Percentiles rank a stretch among this genome's conserved stretches.
Conservation (phyloP, 2,797 vertebrate species). For the Buphagus erythrorhynchus region DNA sequence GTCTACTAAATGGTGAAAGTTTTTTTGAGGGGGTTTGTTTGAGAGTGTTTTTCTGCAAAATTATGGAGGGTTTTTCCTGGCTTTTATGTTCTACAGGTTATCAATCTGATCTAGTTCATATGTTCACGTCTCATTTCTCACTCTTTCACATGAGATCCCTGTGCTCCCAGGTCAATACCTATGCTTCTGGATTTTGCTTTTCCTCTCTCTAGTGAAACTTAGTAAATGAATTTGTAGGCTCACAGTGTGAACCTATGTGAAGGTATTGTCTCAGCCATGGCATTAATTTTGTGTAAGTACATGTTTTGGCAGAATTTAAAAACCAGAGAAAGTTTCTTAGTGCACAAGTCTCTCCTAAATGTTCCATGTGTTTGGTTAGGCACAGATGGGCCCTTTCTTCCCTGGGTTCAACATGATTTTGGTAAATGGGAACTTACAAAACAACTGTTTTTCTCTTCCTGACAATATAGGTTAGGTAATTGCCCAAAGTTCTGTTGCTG, state of each 20-base stretch:
- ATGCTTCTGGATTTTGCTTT: neutral
- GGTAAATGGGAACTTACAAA: neutral
- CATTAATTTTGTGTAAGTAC: neutral
- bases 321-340: neutral
- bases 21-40: neutral
- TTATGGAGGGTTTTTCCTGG: neutral
- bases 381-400: neutral
- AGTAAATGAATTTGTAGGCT: neutral
- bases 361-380: neutral
- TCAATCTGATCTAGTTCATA: neutral
- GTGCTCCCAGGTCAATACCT: neutral
- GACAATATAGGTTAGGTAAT: neutral
- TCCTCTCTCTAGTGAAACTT: neutral
- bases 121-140: neutral
- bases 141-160: neutral
- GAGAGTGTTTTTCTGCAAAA: neutral
- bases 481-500: neutral
- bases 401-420: neutral
- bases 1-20: neutral
- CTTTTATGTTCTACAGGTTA: neutral
- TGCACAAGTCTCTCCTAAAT: neutral
- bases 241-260: neutral
- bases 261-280: neutral
- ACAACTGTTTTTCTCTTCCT: neutral
- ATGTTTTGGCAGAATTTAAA: neutral